Conservation (phyloP, 2,113 vertebrate species). For the Crotalus horridus region DNA sequence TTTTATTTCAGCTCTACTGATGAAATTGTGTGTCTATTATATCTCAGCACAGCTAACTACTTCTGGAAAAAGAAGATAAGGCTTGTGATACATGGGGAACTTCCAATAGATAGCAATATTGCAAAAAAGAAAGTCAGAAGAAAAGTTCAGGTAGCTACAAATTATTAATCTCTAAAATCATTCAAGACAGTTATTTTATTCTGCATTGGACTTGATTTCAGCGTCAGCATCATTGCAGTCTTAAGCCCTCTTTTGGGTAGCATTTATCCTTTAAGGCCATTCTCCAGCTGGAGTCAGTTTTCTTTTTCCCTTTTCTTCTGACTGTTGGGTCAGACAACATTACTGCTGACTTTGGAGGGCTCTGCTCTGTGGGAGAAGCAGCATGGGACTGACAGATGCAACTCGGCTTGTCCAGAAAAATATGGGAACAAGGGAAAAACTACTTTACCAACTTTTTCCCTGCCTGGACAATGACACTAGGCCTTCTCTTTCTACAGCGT, state of each 20-base stretch:
- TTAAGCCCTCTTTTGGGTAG: not conserved
- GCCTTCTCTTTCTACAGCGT: not conserved
- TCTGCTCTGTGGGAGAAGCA: not conserved
- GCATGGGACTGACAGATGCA: not conserved
- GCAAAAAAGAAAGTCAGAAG: not conserved
- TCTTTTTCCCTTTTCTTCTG: not conserved
- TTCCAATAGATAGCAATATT: not conserved
- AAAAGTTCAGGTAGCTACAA: not conserved
- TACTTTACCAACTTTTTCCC: not conserved
- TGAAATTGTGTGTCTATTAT: not conserved
- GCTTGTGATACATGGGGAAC: not conserved
- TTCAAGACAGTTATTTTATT: not conserved
- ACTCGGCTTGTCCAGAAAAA: not conserved
- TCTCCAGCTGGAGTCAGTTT: not conserved
- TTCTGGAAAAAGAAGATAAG: not conserved
- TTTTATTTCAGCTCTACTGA: not conserved
- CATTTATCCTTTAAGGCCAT: not conserved
- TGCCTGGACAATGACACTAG: not conserved
- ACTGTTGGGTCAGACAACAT: not conserved
- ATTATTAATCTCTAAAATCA: not conserved
- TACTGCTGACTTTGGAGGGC: not conserved
- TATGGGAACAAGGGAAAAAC: not conserved
- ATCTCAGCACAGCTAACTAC: not conserved
- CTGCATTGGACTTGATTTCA: not conserved
- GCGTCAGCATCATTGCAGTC: not conserved